Evolutionary conservation across 2,888 invertebrate species (phyloP).

Genomic region (Cylloceria caligata): DNA sequence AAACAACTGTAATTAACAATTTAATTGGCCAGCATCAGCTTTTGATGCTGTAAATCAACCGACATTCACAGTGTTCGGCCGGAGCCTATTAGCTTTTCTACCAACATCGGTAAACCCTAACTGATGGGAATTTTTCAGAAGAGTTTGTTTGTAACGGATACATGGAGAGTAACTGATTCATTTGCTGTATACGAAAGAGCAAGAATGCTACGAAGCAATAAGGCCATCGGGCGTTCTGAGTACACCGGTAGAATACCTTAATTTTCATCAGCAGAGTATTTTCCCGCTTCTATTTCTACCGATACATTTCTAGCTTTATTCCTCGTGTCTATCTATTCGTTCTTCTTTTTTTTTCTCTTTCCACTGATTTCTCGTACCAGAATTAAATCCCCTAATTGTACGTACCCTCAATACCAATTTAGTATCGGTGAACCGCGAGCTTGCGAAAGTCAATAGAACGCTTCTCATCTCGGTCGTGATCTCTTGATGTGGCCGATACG

Average conservation of each 20-base stretch:
- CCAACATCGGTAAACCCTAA: too few relatives aligned
- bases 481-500: neutral
- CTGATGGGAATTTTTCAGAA: too few relatives aligned
- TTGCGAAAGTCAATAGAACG: neutral
- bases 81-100: too few relatives aligned
- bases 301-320: slow-evolving; percentile 47
- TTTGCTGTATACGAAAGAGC: too few relatives aligned
- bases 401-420: slow-evolving; percentile 51
- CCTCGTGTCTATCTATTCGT: neutral
- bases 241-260: neutral
- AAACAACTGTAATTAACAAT: too few relatives aligned
- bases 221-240: too few relatives aligned
- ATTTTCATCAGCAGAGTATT: slow-evolving; percentile 28
- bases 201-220: too few relatives aligned
- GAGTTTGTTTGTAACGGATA: too few relatives aligned
- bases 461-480: slow-evolving; percentile 32
- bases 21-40: too few relatives aligned
- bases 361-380: slow-evolving; percentile 1
- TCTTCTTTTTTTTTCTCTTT: slow-evolving; percentile 1
- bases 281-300: slow-evolving; percentile 40
- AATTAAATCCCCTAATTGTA: slow-evolving; percentile 37
- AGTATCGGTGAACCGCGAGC: slow-evolving; percentile 26
- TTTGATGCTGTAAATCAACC: too few relatives aligned
- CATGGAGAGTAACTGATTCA: too few relatives aligned
- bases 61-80: too few relatives aligned